Percentiles rank a stretch among this genome's conserved stretches.
phyloP scores from a whole-genome alignment of 1,140 invertebrate species.

The Listronotus bonariensis region DNA sequence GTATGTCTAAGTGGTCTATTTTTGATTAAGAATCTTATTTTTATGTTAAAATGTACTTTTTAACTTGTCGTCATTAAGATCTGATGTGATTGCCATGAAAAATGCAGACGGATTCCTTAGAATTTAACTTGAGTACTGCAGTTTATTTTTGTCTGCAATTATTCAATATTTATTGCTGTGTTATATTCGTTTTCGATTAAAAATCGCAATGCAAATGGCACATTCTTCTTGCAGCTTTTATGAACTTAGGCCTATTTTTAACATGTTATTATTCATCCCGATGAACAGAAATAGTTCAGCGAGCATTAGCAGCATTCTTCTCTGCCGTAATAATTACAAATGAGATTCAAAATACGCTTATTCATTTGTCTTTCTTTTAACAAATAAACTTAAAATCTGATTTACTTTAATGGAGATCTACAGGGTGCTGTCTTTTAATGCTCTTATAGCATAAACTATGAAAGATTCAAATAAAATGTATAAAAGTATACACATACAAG shows the following conservation, averaged over 20 bases:
- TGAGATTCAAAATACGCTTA: conserved; percentile 20
- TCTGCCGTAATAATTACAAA: conserved; percentile 33
- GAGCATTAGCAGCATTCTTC: conserved; percentile 32
- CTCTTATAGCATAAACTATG: no score
- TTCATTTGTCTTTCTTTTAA: conserved; percentile 7
- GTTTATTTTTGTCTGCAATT: conserved; percentile 31
- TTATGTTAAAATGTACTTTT: conserved; percentile 38
- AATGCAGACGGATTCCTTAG: conserved; percentile 38
- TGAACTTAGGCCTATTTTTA: conserved; percentile 35
- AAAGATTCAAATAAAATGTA: no score
- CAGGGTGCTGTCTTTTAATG: no score
- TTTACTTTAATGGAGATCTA: no score
- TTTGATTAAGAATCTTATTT: conserved; percentile 50
- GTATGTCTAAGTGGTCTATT: conserved; percentile 55
- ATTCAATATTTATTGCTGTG: conserved; percentile 35
- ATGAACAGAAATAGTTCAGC: conserved; percentile 31
- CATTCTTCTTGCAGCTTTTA: conserved; percentile 30
- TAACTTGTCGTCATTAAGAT: conserved; percentile 38
- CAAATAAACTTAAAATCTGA: no score
- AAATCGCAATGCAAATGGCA: conserved; percentile 31
- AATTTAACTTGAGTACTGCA: conserved; percentile 9
- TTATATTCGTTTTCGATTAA: conserved; percentile 36
- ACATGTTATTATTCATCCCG: conserved; percentile 36
- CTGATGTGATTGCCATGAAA: conserved; percentile 30
- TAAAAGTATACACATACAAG: no score